Evolutionary conservation across 2,797 vertebrate species (phyloP).

Genomic region (Chrosomus eos): DNA sequence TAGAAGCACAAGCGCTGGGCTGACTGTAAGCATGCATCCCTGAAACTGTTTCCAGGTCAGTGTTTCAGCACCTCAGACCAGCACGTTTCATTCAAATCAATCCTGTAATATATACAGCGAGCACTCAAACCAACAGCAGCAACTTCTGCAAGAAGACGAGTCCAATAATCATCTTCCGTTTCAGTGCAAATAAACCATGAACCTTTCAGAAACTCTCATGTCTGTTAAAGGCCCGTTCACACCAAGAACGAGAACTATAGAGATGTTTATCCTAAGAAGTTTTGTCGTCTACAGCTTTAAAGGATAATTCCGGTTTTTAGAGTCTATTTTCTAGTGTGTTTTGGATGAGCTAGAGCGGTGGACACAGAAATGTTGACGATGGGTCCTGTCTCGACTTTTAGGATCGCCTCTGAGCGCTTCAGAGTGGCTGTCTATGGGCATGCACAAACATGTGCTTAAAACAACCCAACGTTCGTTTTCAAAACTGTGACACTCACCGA

Average conservation of each 20-base stretch:
- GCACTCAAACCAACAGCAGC: conserved; percentile 36
- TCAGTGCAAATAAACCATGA: conserved; percentile 77
- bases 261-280: background rate
- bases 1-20: conserved; percentile 45
- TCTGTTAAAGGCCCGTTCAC: background rate
- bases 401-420: no score
- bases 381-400: no score
- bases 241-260: background rate
- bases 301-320: no score
- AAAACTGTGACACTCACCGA: no score
- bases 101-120: conserved; percentile 44
- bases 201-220: conserved; percentile 52
- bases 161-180: conserved; percentile 69
- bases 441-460: no score
- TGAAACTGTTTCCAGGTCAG: conserved; percentile 45
- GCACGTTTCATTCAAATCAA: conserved; percentile 48
- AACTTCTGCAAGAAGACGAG: conserved; percentile 61
- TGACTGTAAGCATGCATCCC: conserved; percentile 55
- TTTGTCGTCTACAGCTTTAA: background rate
- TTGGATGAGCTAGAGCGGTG: no score
- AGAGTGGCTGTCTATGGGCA: no score
- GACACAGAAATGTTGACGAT: no score
- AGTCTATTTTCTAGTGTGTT: no score
- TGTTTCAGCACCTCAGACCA: conserved; percentile 29
- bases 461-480: no score